Base-by-base conservation (phyloP, 2,113 vertebrate genomes). In the Chaenocephalus aceratus region DNA sequence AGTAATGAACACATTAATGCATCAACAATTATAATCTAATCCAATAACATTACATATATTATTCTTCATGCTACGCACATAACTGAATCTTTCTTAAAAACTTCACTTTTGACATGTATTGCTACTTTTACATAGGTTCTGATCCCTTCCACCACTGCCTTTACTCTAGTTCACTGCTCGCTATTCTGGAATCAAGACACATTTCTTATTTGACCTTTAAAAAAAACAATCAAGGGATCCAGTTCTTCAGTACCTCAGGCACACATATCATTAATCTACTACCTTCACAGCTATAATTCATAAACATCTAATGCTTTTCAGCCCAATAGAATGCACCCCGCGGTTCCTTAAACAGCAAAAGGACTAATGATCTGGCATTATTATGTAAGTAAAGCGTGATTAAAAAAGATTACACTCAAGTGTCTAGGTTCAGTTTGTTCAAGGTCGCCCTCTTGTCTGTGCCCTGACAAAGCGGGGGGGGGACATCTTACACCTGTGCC, bases 401-500 rank as follows among this genome's bases (percentile, higher is more conserved):
- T 41, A 56, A 54, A 12, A 45, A 71, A 41, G 5, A 41, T 6
- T 41, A 30, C 4, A 30, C 72, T 14, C 0, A 0, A 16, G 49
- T 2, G 66, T 70, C 86, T 51, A 41, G 21, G 61, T 53, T 73
- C 49, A 71, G 65, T 74, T 85, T 84, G 56, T 75, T 56, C 52
- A 74, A 75, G 68, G 62, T 77, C 21, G 26, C 62, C 36, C 41
- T 69, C 36, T 34, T 59, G 77, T 83, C 75, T 86, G 21, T 48
- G n/a, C 56, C 56, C 36, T 53, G 75, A 70, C 36, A 58, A 36
- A 67, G 41, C 65, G n/a, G 41, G 18, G 10, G 10, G 72, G 56
- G 72, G 76, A 83, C 79, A 75, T 77, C 70, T 80, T 58, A 14
- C 84, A 91, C 86, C 88, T 91, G 86, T 69, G 75, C 65, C 44